Evolutionary conservation across 2,797 vertebrate genomes (phyloP), one percentile per base, ranked within the genome.

Genomic region (Sus cebifrons): DNA sequence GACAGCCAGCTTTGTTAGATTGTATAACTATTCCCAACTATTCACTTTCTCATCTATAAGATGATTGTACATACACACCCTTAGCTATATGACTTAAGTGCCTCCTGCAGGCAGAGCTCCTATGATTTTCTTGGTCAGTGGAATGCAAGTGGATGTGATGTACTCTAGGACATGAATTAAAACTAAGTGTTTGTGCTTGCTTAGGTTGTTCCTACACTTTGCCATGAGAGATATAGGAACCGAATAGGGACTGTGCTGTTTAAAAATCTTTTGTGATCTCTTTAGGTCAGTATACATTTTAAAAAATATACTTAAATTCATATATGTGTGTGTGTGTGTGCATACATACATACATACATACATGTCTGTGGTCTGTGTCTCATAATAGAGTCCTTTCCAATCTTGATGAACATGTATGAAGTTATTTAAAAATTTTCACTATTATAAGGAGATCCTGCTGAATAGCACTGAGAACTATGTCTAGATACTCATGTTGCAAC

Each of bases 341-440:
- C 36, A 36, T 36, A 36, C 36, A 36, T 36, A 36, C 36, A 36
- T 36, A 36, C 36, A 36, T 36, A 36, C 36, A 36, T 36, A 36
- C 36, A 36, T 36, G 36, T 36, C 36, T 36, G 36, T 36, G 36
- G 36, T 36, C 36, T 36, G 13, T 49, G 14, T 67, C 68, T 29
- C 23, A n/a, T 25, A 18, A 64, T 67, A 90, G 17, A 65, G 16
- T 49, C 4, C 15, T 70, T 86, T 13, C 2, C 15, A 2, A 20
- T 87, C 10, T 70, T 77, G 27, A 62, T 82, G 67, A 94, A 44
- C 27, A 65, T 54, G 25, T 74, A 54, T 75, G n/a, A 62, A 70
- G 36, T 74, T 60, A 52, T 77, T 86, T 93, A 15, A 71, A 49
- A 84, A 40, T 71, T 49, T 94, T 96, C 32, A 32, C 32, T 32